phyloP scores from a whole-genome alignment of 2,113 vertebrate species.

The Brachirus orientalis region DNA sequence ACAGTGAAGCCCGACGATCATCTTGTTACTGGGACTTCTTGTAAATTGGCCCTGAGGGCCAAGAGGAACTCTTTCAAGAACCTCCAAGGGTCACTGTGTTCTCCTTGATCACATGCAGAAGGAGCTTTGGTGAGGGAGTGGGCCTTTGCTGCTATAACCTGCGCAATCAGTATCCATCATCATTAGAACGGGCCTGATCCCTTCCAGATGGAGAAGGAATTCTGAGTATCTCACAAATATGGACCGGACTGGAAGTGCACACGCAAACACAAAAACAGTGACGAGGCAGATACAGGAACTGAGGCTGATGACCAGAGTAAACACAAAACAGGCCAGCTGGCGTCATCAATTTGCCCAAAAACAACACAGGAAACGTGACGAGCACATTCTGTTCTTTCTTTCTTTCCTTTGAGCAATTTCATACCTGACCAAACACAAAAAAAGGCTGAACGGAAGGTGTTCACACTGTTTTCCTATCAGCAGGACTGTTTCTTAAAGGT shows the following conservation, averaged over 20 bases:
- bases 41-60: too few relatives aligned
- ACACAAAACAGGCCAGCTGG: background rate
- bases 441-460: too few relatives aligned
- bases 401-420: too few relatives aligned
- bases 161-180: conserved; percentile 7
- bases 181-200: conserved; percentile 14
- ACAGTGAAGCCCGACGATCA: background rate
- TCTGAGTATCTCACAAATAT: conserved; percentile 27
- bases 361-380: background rate
- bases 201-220: conserved; percentile 42
- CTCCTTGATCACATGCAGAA: background rate
- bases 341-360: background rate
- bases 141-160: background rate
- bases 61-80: background rate
- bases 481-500: too few relatives aligned
- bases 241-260: conserved; percentile 8
- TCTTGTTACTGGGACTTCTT: too few relatives aligned
- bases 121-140: background rate
- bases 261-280: background rate
- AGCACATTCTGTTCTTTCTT: background rate
- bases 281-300: background rate
- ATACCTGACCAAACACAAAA: background rate
- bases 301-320: background rate
- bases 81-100: background rate
- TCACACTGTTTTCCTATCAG: too few relatives aligned